phyloP scores from a whole-genome alignment of 2,797 vertebrate species.

The Streptopelia turtur region DNA sequence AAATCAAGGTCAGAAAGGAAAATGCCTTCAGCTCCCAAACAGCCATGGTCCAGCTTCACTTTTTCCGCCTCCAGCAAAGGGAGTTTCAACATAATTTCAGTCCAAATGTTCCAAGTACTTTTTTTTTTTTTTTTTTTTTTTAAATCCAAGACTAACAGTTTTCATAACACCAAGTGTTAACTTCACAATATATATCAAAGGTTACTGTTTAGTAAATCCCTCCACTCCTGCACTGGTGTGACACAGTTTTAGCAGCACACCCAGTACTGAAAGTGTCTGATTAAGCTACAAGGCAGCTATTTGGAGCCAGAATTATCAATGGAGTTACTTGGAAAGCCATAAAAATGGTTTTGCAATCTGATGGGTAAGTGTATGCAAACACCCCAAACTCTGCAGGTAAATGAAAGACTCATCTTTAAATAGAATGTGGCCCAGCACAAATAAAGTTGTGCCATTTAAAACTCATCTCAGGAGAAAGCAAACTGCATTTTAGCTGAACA shows the following conservation, averaged over 20 bases:
- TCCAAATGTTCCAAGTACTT: not conserved
- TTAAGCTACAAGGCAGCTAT: not conserved
- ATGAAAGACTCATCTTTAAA: not conserved
- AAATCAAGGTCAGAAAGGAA: not conserved
- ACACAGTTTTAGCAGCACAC: not conserved
- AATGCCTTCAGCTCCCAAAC: not conserved
- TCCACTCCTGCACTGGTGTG: not conserved
- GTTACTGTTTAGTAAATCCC: not conserved
- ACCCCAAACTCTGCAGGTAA: not conserved
- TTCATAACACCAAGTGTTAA: not conserved
- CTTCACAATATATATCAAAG: not conserved
- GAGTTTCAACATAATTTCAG: not conserved
- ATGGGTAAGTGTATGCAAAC: not conserved
- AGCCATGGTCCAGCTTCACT: not conserved
- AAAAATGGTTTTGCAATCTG: not conserved
- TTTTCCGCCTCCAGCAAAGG: not conserved
- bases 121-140: not conserved
- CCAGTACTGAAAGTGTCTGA: not conserved
- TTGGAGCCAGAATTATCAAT: conserved; percentile 36
- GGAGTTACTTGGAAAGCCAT: not conserved
- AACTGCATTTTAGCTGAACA: not conserved
- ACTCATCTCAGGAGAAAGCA: not conserved
- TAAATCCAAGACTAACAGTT: not conserved
- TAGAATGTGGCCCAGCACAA: not conserved
- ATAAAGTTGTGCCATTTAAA: conserved; percentile 24